Base-by-base conservation (phyloP, 35 echinoderm and acorn worm genomes). In the Lytechinus variegatus region DNA sequence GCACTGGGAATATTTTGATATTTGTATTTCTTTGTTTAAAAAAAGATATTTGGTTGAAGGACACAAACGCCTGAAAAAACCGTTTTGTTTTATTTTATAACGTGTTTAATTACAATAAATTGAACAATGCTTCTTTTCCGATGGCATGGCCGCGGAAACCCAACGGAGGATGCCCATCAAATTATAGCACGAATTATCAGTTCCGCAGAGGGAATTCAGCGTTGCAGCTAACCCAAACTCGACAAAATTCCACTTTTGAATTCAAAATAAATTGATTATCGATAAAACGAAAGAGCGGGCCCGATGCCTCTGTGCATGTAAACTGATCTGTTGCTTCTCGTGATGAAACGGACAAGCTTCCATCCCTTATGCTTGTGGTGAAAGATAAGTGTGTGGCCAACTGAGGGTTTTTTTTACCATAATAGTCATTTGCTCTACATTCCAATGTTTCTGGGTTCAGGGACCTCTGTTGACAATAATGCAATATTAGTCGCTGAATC, bases 181-280 rank as follows among this genome's bases (percentile, higher is more conserved):
- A 79, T 79, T 79, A 79, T 79, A 0, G 66, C 66, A 24, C 19
- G 66, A 79, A 79, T 79, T 79, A 79, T 79, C 66, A 24, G 66
- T 79, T 79, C 66, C 66, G 66, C 66, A 24, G 16, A 24, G 66
- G 66, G 66, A 79, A 79, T 79, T 79, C 66, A 79, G 66, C 66
- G 19, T 16, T 5, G 66, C 66, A 7, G 66, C 66, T 14, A 8
- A 79, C 4, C 16, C 66, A 79, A 24, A 79, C 66, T 79, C 66
- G 66, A 79, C 66, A 21, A 79, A 79, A 24, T 79, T 79, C 66
- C 66, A 79, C 66, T 79, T 79, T 79, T 79, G 66, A 79, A 79
- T 79, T 79, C 66, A 79, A 79, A 24, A 79, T 79, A 79, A 79
- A 79, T 79, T 79, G 66, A 79, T 79, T 79, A 79, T 79, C 66